Conservation (phyloP, 2,888 invertebrate genomes). For the Ennomos erosarius region DNA sequence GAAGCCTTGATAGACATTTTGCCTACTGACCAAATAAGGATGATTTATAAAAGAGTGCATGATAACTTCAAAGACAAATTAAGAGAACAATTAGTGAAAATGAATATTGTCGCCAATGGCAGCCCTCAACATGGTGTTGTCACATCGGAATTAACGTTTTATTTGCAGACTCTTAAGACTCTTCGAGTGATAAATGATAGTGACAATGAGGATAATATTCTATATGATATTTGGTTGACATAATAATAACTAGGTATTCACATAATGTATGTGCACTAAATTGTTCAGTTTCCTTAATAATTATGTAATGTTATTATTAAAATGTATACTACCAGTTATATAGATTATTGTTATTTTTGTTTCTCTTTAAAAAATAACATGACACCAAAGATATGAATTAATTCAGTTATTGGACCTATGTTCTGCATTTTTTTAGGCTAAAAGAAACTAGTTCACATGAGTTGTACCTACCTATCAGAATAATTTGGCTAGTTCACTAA, state of each 20-base stretch:
- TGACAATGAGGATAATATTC: conserved; percentile 90
- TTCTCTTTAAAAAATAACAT: conserved; percentile 24
- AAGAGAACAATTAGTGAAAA: conserved; percentile 91
- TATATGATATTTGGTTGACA: conserved; percentile 94
- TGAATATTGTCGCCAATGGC: conserved; percentile 97
- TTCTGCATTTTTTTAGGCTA: too few species aligned
- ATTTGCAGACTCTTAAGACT: conserved; percentile 93
- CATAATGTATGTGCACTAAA: conserved; percentile 17
- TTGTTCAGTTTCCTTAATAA: too few species aligned
- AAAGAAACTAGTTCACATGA: too few species aligned
- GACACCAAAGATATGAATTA: conserved; percentile 29
- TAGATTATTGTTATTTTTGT: conserved; percentile 17
- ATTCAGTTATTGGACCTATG: conserved; percentile 3
- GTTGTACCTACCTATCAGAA: too few species aligned
- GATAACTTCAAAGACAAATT: conserved; percentile 94
- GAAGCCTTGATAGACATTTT: conserved; percentile 95
- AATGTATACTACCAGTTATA: conserved; percentile 26
- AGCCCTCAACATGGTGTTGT: conserved; percentile 98
- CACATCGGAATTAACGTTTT: conserved; percentile 96
- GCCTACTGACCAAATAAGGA: conserved; percentile 91
- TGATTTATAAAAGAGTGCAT: conserved; percentile 91
- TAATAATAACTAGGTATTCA: conserved; percentile 50
- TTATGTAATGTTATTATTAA: conserved; percentile 7
- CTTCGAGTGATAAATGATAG: conserved; percentile 91
- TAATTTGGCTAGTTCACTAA: too few species aligned